phyloP scores from a whole-genome alignment of 2,113 vertebrate genomes.

The Halcyon senegalensis region DNA sequence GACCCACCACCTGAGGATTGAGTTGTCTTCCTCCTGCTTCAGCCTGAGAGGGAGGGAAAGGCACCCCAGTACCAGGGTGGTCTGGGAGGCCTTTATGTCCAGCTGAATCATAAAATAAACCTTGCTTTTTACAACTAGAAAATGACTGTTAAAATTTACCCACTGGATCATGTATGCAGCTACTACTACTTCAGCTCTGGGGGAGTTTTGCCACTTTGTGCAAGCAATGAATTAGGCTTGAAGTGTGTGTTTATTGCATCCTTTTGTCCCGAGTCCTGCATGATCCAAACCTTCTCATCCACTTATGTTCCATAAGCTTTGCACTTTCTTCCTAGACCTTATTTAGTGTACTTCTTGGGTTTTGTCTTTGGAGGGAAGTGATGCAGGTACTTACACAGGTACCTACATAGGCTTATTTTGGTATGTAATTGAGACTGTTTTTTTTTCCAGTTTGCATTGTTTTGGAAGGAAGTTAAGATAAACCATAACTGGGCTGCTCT shows the following conservation, averaged over 20 bases:
- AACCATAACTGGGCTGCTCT: neutral
- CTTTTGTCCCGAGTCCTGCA: neutral
- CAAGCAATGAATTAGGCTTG: neutral
- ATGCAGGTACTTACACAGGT: neutral
- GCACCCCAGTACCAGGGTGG: neutral
- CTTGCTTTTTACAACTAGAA: neutral
- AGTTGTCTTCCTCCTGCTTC: fast-evolving
- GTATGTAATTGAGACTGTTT: neutral
- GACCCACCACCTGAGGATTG: neutral
- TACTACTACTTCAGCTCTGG: neutral
- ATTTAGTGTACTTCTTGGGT: neutral
- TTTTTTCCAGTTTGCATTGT: neutral
- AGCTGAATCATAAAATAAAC: neutral
- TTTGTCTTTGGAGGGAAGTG: neutral
- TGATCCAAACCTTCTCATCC: neutral
- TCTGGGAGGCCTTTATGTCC: neutral
- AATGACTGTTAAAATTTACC: neutral
- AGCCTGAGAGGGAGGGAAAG: neutral
- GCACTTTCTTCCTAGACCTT: neutral
- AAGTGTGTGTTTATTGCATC: neutral
- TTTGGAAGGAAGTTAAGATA: neutral
- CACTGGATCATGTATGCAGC: neutral
- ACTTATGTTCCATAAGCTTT: neutral
- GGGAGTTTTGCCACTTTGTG: neutral
- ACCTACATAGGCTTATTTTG: neutral